These are phyloP conservation scores for Syrrhaptes paradoxus DNA, from an alignment of 2,113 vertebrate species.

Conservation along the genomic window DNA sequence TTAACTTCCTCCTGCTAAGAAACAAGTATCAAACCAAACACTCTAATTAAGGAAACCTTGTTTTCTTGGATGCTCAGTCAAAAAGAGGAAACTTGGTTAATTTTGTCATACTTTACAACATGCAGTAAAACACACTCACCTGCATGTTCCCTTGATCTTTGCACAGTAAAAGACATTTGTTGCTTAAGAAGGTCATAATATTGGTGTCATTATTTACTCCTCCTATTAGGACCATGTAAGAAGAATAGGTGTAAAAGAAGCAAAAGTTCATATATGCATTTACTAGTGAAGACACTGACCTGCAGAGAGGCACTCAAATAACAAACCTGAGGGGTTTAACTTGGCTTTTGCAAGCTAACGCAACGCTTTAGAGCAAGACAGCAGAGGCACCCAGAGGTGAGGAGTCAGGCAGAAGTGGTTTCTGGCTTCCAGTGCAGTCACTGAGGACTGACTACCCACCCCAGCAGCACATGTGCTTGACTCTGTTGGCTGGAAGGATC, in stretches of 20 bases:
- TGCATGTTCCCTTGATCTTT: neutral
- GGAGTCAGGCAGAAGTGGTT: neutral
- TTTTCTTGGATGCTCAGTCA: neutral
- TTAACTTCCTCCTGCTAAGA: neutral
- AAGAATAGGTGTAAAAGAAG: neutral
- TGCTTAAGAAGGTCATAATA: neutral
- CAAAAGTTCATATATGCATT: neutral
- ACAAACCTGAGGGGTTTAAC: neutral
- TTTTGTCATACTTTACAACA: neutral
- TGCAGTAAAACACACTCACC: neutral
- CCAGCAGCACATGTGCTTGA: neutral
- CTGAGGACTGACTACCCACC: neutral
- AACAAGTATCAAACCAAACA: neutral
- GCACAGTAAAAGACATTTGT: neutral
- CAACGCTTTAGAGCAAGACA: neutral
- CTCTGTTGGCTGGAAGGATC: neutral
- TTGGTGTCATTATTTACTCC: neutral
- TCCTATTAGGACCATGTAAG: neutral
- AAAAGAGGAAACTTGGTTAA: neutral
- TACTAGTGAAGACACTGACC: neutral
- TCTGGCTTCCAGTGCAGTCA: neutral
- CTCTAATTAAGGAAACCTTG: neutral
- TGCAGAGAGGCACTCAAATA: neutral
- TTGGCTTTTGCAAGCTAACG: neutral
- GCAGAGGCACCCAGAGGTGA: neutral